Conservation (phyloP, 2,797 vertebrate genomes). For the Lepus townsendii region DNA sequence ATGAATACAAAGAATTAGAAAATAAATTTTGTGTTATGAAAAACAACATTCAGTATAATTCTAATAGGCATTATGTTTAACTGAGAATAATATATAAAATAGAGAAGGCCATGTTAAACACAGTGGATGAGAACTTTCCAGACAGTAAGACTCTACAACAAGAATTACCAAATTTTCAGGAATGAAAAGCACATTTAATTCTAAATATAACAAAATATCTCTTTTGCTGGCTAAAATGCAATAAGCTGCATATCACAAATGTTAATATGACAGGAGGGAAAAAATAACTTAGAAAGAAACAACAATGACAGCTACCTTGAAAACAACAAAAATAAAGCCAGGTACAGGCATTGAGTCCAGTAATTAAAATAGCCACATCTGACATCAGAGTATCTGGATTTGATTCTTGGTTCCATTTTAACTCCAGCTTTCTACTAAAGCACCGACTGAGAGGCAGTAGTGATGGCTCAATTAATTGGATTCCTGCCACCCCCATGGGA, state of each 20-base stretch:
- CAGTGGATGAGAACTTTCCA: not conserved
- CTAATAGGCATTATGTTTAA: not conserved
- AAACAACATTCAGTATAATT: not conserved
- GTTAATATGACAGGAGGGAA: not conserved
- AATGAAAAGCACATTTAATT: not conserved
- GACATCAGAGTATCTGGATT: too few relatives aligned
- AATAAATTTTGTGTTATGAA: not conserved
- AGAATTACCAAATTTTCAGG: not conserved
- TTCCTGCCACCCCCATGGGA: too few relatives aligned
- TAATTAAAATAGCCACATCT: too few relatives aligned
- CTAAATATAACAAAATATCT: not conserved
- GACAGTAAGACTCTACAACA: not conserved
- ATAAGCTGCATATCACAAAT: not conserved
- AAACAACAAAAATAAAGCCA: not conserved
- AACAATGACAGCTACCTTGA: not conserved
- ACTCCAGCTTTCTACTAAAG: too few relatives aligned
- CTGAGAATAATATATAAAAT: not conserved
- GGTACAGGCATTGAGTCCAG: too few relatives aligned
- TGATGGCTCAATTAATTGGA: too few relatives aligned
- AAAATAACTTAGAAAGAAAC: not conserved
- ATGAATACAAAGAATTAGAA: not conserved
- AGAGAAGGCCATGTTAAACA: not conserved
- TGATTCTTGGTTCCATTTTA: too few relatives aligned
- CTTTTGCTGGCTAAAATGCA: not conserved
- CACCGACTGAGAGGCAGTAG: too few relatives aligned